Conservation (phyloP, 1,140 invertebrate genomes). For the Trichonephila inaurata region DNA sequence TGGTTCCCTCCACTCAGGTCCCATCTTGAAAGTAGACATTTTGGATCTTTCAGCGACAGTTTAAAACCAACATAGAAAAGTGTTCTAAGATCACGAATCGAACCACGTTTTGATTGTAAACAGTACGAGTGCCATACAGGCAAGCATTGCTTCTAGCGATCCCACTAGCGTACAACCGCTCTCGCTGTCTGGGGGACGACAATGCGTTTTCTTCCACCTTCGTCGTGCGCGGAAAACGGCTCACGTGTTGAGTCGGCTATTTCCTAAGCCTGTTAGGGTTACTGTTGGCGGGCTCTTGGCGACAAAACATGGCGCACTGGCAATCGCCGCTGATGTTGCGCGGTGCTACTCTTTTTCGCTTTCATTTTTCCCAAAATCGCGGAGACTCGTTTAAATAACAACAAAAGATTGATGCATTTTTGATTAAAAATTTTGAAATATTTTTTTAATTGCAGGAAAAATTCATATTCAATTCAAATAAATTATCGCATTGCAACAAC, state of each 20-base stretch:
- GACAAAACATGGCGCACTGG: background rate
- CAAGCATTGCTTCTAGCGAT: conserved; percentile 13
- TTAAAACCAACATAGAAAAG: background rate
- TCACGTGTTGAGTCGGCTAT: conserved; percentile 74
- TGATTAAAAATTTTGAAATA: too few species aligned
- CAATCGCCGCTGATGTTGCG: background rate
- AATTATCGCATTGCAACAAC: too few species aligned
- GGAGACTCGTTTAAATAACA: too few species aligned
- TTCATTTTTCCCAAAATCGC: too few species aligned
- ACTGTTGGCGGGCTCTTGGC: conserved; percentile 48
- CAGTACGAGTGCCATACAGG: conserved; percentile 12
- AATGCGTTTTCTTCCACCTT: conserved; percentile 39
- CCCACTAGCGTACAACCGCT: background rate
- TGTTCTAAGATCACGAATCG: conserved; percentile 34
- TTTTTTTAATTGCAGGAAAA: too few species aligned
- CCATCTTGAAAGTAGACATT: conserved; percentile 74
- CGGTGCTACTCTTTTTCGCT: too few species aligned
- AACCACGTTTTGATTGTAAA: conserved; percentile 44
- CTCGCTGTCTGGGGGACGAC: conserved; percentile 42
- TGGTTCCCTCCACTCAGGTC: conserved; percentile 68
- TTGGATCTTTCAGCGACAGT: background rate
- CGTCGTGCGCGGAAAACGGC: conserved; percentile 55
- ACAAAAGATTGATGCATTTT: too few species aligned
- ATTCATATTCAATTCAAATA: too few species aligned
- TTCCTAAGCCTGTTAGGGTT: conserved; percentile 58